phyloP scores from a whole-genome alignment of 1,140 invertebrate genomes.

The Zophobas morio region DNA sequence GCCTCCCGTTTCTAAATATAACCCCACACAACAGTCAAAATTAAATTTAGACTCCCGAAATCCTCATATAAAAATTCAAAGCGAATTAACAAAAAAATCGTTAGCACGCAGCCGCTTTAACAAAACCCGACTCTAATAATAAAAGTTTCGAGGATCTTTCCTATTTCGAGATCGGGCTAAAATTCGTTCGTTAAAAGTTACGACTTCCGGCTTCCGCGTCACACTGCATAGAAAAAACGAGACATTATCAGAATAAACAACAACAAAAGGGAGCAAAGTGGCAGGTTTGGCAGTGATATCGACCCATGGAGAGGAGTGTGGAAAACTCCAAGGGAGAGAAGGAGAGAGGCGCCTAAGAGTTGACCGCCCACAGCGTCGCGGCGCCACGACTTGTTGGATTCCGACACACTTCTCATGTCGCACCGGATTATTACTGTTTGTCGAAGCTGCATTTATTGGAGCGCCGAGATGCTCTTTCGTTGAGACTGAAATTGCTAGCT shows the following conservation, averaged over 20 bases:
- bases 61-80: no score
- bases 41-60: no score
- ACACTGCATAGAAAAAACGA: slow-evolving; percentile 19
- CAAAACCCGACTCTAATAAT: no score
- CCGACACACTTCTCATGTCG: slow-evolving; percentile 63
- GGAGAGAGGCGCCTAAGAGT: slow-evolving; percentile 55
- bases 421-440: slow-evolving; percentile 63
- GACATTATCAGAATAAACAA: slow-evolving; percentile 52
- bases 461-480: slow-evolving; percentile 27
- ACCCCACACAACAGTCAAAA: no score
- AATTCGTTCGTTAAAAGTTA: slow-evolving; percentile 1
- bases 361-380: slow-evolving; percentile 62
- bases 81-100: no score
- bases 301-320: slow-evolving; percentile 48
- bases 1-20: no score
- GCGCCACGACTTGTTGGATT: slow-evolving; percentile 65
- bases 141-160: no score
- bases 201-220: neutral
- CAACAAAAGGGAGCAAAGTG: slow-evolving; percentile 54
- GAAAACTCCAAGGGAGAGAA: slow-evolving; percentile 42
- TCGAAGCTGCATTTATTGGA: slow-evolving; percentile 47
- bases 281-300: slow-evolving; percentile 55
- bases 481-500: neutral
- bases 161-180: neutral
- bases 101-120: no score